phyloP scores from a whole-genome alignment of 2,797 vertebrate genomes.

The Hoplostethus atlanticus region DNA sequence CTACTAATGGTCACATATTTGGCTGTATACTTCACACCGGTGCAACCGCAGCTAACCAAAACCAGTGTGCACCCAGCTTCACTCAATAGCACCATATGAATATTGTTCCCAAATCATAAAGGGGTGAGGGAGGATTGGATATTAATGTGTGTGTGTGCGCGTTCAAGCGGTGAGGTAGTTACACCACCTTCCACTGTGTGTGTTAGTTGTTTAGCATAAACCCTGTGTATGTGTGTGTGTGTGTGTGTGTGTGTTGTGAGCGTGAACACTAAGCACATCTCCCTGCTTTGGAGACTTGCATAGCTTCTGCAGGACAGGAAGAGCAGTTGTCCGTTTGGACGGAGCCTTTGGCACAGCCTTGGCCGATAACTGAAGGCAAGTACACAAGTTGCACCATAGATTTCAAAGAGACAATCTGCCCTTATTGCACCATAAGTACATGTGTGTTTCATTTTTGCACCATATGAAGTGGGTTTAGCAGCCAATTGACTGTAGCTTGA shows the following conservation, averaged over 20 bases:
- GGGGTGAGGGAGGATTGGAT: slow-evolving; percentile 67
- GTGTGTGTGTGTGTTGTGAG: slow-evolving; percentile 34
- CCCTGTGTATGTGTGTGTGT: slow-evolving; percentile 53
- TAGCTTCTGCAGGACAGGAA: slow-evolving; percentile 82
- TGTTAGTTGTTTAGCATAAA: slow-evolving; percentile 23
- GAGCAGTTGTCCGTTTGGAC: slow-evolving; percentile 77
- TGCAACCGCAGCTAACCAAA: slow-evolving; percentile 62
- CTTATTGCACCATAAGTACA: slow-evolving; percentile 79
- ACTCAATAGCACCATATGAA: slow-evolving; percentile 82
- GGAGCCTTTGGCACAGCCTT: slow-evolving; percentile 78
- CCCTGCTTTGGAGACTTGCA: slow-evolving; percentile 78
- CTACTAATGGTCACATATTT: slow-evolving; percentile 50
- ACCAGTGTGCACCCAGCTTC: slow-evolving; percentile 41
- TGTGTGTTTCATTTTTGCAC: slow-evolving; percentile 76
- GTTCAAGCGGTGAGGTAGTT: no score
- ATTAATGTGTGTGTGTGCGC: slow-evolving; percentile 48
- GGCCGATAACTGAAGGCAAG: slow-evolving; percentile 78
- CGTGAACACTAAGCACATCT: slow-evolving; percentile 76
- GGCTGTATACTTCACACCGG: slow-evolving; percentile 54
- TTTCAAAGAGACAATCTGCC: slow-evolving; percentile 77
- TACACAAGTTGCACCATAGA: slow-evolving; percentile 77
- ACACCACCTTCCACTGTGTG: no score
- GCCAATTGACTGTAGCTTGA: slow-evolving; percentile 69
- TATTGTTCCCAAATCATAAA: slow-evolving; percentile 82
- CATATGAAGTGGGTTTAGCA: slow-evolving; percentile 78